These are phyloP conservation scores for Tetrax tetrax DNA, from an alignment of 2,113 vertebrate species.

Conservation along the genomic window DNA sequence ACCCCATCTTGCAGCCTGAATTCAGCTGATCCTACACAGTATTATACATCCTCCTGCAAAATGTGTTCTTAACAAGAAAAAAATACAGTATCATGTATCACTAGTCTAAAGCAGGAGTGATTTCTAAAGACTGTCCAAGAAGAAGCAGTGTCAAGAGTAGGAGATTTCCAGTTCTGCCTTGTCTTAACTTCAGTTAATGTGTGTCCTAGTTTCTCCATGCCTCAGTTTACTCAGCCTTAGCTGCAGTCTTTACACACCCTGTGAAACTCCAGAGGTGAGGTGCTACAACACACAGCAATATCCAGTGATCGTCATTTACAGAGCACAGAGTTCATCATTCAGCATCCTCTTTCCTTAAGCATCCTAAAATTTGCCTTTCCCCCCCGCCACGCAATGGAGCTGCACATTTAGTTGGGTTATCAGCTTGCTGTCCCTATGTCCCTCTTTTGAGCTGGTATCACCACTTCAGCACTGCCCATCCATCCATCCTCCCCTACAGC, in stretches of 20 bases:
- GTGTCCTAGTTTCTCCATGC: rapidly evolving
- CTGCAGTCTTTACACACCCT: background rate
- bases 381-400: background rate
- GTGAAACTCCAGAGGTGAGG: background rate
- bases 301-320: background rate
- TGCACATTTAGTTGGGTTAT: background rate
- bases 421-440: background rate
- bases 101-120: background rate
- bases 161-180: background rate
- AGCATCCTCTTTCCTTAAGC: background rate
- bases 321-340: background rate
- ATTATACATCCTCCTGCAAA: background rate
- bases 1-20: background rate
- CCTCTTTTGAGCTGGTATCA: background rate
- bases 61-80: background rate
- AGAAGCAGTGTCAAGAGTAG: background rate
- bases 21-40: background rate
- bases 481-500: background rate
- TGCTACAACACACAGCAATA: background rate
- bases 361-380: background rate
- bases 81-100: background rate
- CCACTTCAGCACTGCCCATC: background rate
- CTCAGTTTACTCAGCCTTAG: background rate
- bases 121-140: background rate
- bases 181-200: background rate